Evolutionary conservation across 2,888 invertebrate genomes (phyloP).

Genomic region (Brachypterus glaber): DNA sequence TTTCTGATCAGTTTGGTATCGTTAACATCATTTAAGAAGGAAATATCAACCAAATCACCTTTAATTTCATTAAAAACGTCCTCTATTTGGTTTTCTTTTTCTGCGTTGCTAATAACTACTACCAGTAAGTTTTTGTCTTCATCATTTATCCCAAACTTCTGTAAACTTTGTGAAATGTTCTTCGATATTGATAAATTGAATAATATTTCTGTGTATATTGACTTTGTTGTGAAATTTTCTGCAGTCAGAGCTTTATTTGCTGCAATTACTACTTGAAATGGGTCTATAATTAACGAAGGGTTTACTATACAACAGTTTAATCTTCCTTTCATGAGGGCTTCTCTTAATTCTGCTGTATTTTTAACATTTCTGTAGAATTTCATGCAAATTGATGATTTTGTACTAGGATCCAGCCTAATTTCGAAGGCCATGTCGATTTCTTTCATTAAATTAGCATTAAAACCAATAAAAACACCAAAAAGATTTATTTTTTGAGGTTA

Average conservation of each 20-base stretch:
- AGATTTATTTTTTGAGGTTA: no score
- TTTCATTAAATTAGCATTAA: background rate
- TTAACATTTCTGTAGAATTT: conserved; percentile 50
- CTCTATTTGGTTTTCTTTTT: conserved; percentile 25
- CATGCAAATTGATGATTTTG: conserved; percentile 32
- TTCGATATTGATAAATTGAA: conserved; percentile 59
- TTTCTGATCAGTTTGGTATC: conserved; percentile 46
- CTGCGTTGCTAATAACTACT: conserved; percentile 35
- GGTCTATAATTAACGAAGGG: conserved; percentile 49
- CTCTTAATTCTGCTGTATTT: conserved; percentile 47
- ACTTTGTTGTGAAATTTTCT: conserved; percentile 51
- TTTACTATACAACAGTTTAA: conserved; percentile 55
- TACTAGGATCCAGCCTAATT: conserved; percentile 28
- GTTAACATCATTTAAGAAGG: conserved; percentile 41
- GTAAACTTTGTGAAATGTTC: conserved; percentile 59
- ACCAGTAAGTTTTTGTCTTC: conserved; percentile 42
- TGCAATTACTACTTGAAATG: conserved; percentile 54
- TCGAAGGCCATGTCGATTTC: conserved; percentile 11
- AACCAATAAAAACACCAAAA: no score
- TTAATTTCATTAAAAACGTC: conserved; percentile 43
- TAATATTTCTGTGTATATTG: conserved; percentile 55
- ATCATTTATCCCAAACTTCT: conserved; percentile 52
- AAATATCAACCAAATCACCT: conserved; percentile 46
- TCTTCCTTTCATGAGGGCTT: conserved; percentile 46
- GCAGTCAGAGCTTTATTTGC: conserved; percentile 55